These are phyloP conservation scores for Eciton burchellii DNA, from an alignment of 1,140 invertebrate species.

Conservation along the genomic window DNA sequence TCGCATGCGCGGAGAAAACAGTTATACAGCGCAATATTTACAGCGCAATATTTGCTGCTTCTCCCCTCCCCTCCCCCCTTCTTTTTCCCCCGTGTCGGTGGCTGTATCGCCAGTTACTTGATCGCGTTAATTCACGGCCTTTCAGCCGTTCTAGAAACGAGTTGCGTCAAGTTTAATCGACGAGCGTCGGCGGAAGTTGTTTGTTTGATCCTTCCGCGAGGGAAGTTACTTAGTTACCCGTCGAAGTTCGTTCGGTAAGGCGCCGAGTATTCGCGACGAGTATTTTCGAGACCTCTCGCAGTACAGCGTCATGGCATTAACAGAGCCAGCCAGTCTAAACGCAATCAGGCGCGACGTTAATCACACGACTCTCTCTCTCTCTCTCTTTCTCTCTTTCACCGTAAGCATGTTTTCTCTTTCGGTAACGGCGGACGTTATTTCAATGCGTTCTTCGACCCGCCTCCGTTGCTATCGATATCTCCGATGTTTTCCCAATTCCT, in stretches of 20 bases:
- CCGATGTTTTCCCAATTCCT: background rate
- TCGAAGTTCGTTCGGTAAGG: conserved; percentile 48
- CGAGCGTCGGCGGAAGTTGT: conserved; percentile 46
- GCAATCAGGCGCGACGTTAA: conserved; percentile 35
- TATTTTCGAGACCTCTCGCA: conserved; percentile 39
- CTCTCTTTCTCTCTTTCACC: background rate
- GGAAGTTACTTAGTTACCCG: conserved; percentile 56
- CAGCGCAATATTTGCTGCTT: conserved; percentile 35
- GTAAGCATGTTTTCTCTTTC: too few relatives aligned
- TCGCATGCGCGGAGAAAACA: conserved; percentile 6
- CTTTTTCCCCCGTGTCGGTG: background rate
- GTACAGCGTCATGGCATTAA: conserved; percentile 17
- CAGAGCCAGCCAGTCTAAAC: conserved; percentile 21
- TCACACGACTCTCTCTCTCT: conserved; percentile 6
- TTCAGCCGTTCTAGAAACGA: conserved; percentile 48
- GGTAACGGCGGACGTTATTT: background rate
- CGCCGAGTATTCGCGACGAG: conserved; percentile 27
- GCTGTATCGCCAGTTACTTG: conserved; percentile 44
- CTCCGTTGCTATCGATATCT: background rate
- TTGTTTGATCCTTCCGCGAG: conserved; percentile 51
- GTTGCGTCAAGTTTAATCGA: conserved; percentile 55
- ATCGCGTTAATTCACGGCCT: conserved; percentile 51
- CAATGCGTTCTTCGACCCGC: background rate
- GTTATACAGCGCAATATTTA: background rate
- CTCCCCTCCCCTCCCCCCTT: background rate